Base-by-base conservation (phyloP, 2,888 invertebrate species). In the Rhabditophanes sp. region DNA sequence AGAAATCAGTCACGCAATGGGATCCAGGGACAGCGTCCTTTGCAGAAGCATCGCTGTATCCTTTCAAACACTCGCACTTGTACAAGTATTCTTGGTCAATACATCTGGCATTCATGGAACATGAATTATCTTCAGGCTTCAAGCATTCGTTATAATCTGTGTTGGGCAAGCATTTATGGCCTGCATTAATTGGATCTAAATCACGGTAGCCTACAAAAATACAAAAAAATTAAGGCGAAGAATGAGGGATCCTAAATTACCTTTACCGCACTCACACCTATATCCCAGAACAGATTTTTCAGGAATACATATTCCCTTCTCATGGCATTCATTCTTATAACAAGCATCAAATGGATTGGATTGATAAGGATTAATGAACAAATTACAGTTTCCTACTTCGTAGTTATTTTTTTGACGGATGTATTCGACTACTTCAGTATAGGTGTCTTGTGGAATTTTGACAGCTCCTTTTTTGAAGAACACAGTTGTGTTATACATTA, bases 71-170 rank as follows among this genome's bases (percentile, higher is more conserved):
- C 36, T 62, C 58, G 33, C 62, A 62, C 34, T 57, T 61, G 53
- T 63, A 63, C 16, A 63, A 47, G 38, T 56, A 57, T 12, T 57
- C 56, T 38, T 42, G 37, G 33, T 64, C 64, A 30, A 64, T 56
- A 34, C 64, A 64, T 23, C 57, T 38, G 5, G 63, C 54, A 35
- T 62, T 54, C 28, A 47, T 50, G 8, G 49, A 48, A 34, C 62
- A 62, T 30, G 56, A 50, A 38, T 56, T 59, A 35, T 59, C 58
- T 27, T 49, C 47, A 5, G 43, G 36, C 3, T 39, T 26, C 27
- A 57, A 56, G 30, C 64, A 64, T 33, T 64, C 64, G 42, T 65
- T 64, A 47, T 54, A 64, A 28, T 54, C 56, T 30, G 45, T 39
- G 9, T 46, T 52, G 1, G 62, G 56, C 7, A 57, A 42, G 33